Percentiles rank a stretch among this genome's conserved stretches.
These are phyloP conservation scores for Fabriciana adippe DNA, from an alignment of 2,888 invertebrate genomes.

Conservation along the genomic window DNA sequence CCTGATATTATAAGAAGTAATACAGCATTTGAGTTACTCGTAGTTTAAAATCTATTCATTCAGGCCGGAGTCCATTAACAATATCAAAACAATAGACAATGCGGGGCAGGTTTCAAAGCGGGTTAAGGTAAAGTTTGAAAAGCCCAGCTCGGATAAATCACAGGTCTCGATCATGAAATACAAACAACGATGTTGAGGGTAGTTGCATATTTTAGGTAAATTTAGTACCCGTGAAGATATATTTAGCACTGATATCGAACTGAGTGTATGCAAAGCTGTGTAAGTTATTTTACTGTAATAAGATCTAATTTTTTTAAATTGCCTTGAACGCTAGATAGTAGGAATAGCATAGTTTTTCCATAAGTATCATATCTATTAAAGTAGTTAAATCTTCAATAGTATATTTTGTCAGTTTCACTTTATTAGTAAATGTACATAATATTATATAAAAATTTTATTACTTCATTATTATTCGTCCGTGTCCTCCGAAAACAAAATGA, in stretches of 20 bases:
- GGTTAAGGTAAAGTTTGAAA: slow-evolving; percentile 44
- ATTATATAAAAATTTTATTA: no score
- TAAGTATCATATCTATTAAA: no score
- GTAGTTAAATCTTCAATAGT: no score
- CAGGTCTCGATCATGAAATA: slow-evolving; percentile 62
- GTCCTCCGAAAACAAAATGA: no score
- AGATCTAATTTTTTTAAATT: slow-evolving; percentile 4
- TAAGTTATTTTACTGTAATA: neutral
- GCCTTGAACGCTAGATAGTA: neutral
- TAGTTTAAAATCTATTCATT: slow-evolving; percentile 29
- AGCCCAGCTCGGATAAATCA: slow-evolving; percentile 53
- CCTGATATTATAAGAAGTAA: slow-evolving; percentile 17
- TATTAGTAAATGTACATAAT: no score
- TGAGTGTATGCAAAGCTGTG: slow-evolving; percentile 3
- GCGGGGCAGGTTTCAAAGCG: slow-evolving; percentile 29
- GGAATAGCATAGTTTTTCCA: neutral
- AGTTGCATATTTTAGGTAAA: slow-evolving; percentile 26
- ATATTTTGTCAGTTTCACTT: no score
- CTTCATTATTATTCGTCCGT: no score
- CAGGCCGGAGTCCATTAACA: slow-evolving; percentile 39
- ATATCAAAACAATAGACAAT: slow-evolving; percentile 44
- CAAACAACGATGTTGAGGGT: slow-evolving; percentile 48
- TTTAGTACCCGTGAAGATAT: slow-evolving; percentile 7
- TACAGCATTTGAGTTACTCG: slow-evolving; percentile 26
- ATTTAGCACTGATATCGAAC: slow-evolving; percentile 4